phyloP scores from a whole-genome alignment of 2,888 invertebrate genomes.

The Ennomos fuscantarius region DNA sequence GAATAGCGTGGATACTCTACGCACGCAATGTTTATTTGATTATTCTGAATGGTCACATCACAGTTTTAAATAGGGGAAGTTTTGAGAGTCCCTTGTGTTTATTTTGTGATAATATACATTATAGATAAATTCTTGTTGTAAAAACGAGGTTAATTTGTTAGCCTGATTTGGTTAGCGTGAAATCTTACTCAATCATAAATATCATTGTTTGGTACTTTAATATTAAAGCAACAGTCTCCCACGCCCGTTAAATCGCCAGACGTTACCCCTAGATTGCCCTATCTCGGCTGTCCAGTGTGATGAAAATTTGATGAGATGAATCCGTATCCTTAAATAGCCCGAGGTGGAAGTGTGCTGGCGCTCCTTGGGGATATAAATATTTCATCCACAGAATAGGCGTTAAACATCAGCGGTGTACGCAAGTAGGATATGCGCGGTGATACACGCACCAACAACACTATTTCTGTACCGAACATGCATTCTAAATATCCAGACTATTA shows the following conservation, averaged over 20 bases:
- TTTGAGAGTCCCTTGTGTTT: conserved; percentile 7
- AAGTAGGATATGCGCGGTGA: conserved; percentile 37
- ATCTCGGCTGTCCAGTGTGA: conserved; percentile 27
- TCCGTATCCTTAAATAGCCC: conserved; percentile 28
- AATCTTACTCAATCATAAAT: neutral
- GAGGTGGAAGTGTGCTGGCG: conserved; percentile 30
- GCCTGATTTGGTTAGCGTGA: neutral
- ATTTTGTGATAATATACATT: conserved; percentile 5
- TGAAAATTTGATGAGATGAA: conserved; percentile 31
- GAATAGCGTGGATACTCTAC: conserved; percentile 63
- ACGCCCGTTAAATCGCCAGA: conserved; percentile 13
- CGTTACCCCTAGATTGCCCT: conserved; percentile 10
- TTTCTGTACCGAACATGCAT: conserved; percentile 57
- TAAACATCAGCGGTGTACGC: conserved; percentile 47
- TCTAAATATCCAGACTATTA: conserved; percentile 43
- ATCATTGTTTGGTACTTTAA: conserved; percentile 9
- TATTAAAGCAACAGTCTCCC: conserved; percentile 2
- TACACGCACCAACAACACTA: conserved; percentile 50
- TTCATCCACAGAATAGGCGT: conserved; percentile 49
- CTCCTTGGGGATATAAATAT: conserved; percentile 47
- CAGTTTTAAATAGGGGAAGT: conserved; percentile 16
- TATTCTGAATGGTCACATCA: conserved; percentile 17
- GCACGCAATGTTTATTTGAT: conserved; percentile 31
- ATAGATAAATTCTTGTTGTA: neutral
- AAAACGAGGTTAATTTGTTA: neutral